Evolutionary conservation across 1,140 invertebrate genomes (phyloP).

Genomic region (Scylla paramamosain): DNA sequence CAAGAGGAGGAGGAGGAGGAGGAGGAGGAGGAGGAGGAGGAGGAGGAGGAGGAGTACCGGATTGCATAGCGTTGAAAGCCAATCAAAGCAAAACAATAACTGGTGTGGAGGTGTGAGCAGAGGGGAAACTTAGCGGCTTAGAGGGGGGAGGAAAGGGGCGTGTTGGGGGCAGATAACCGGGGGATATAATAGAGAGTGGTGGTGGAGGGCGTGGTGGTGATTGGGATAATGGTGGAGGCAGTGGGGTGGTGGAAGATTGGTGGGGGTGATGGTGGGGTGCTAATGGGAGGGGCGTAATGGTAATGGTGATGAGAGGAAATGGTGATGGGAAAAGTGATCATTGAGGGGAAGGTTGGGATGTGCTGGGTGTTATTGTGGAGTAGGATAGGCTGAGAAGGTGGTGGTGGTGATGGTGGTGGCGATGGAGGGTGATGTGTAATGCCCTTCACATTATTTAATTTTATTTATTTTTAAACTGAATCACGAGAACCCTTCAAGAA

Average conservation of each 20-base stretch:
- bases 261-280: neutral
- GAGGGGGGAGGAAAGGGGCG: neutral
- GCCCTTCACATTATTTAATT: no score
- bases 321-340: neutral
- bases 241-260: neutral
- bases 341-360: no score
- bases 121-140: neutral
- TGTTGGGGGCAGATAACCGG: neutral
- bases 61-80: neutral
- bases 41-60: neutral
- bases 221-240: neutral
- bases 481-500: no score
- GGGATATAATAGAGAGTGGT: neutral
- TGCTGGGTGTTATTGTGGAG: no score
- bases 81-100: conserved; percentile 33
- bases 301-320: neutral
- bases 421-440: no score
- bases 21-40: neutral
- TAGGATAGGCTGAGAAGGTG: no score
- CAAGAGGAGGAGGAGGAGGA: neutral
- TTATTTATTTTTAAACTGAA: no score
- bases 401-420: no score
- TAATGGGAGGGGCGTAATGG: neutral
- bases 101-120: neutral
- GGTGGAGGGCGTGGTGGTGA: neutral